Evolutionary conservation across 2,113 vertebrate genomes (phyloP).

Genomic region (Megalops atlanticus): DNA sequence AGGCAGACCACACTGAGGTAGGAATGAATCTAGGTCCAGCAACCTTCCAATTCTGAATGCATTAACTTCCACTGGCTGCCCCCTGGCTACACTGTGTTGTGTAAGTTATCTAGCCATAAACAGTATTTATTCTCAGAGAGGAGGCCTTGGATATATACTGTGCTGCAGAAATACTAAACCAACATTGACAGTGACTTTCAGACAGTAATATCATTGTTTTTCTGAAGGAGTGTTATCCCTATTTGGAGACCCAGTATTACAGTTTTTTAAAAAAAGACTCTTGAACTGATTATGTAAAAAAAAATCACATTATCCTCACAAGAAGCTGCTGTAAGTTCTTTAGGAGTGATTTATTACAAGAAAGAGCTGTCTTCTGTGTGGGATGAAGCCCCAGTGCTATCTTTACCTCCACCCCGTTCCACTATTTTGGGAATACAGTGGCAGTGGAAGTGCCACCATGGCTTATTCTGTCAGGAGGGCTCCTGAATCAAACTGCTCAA

Average conservation of each 20-base stretch:
- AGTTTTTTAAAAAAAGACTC: not conserved
- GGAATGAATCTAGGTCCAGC: not conserved
- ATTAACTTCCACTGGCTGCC: constrained; percentile 1
- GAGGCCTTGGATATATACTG: not conserved
- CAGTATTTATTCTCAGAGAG: not conserved
- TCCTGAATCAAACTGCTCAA: constrained; percentile 58
- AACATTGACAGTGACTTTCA: not conserved
- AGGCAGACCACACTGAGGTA: not conserved
- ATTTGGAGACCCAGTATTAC: constrained; percentile 15
- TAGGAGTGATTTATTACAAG: constrained; percentile 64
- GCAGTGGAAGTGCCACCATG: constrained; percentile 64
- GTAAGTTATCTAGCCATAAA: constrained; percentile 6
- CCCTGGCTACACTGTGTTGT: not conserved
- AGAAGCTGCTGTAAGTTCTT: constrained; percentile 53
- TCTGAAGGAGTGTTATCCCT: not conserved
- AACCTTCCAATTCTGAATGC: constrained; percentile 21
- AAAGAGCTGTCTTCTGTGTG: constrained; percentile 58
- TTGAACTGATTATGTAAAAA: constrained; percentile 16
- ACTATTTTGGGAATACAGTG: constrained; percentile 66
- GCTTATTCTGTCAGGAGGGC: constrained; percentile 62
- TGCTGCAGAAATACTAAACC: not conserved
- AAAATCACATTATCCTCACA: constrained; percentile 25
- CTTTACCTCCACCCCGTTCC: constrained; percentile 66
- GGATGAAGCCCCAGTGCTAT: constrained; percentile 60
- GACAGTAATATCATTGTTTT: constrained; percentile 1